phyloP scores from a whole-genome alignment of 2,888 invertebrate species.

The Caenorhabditis imperialis region DNA sequence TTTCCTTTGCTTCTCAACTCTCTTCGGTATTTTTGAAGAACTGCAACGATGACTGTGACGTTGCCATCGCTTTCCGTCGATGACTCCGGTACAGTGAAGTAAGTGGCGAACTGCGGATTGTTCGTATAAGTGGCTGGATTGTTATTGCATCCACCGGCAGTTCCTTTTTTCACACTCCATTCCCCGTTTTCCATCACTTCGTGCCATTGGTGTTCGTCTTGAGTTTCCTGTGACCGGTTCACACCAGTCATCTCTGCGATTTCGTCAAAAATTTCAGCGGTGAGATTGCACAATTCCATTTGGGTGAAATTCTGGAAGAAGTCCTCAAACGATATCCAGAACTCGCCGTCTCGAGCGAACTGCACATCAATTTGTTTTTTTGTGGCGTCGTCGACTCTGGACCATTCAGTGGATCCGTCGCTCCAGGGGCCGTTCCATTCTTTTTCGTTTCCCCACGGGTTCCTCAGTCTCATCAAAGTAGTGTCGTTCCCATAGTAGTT shows the following conservation, averaged over 20 bases:
- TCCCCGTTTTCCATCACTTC: slow-evolving; percentile 92
- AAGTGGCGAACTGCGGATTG: slow-evolving; percentile 92
- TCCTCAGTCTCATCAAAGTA: slow-evolving; percentile 38
- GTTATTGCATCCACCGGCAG: slow-evolving; percentile 96
- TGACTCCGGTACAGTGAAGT: slow-evolving; percentile 88
- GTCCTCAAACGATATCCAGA: slow-evolving; percentile 95
- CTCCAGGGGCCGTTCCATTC: slow-evolving; percentile 97
- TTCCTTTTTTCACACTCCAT: slow-evolving; percentile 89
- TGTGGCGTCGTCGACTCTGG: slow-evolving; percentile 87
- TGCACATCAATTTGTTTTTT: slow-evolving; percentile 89
- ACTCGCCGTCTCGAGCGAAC: slow-evolving; percentile 94
- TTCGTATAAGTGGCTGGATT: slow-evolving; percentile 88
- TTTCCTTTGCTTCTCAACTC: slow-evolving; percentile 89
- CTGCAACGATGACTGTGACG: slow-evolving; percentile 87
- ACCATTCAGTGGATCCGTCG: slow-evolving; percentile 86
- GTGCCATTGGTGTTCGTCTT: slow-evolving; percentile 83
- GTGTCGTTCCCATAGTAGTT: slow-evolving; percentile 22
- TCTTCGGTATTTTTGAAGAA: slow-evolving; percentile 87
- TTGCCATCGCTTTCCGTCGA: slow-evolving; percentile 83
- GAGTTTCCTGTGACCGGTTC: slow-evolving; percentile 82
- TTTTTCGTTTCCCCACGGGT: slow-evolving; percentile 55
- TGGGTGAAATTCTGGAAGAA: slow-evolving; percentile 87
- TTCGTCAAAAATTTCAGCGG: slow-evolving; percentile 88
- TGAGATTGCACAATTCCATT: slow-evolving; percentile 94
- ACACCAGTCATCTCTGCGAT: slow-evolving; percentile 75